Evolutionary conservation across 2,888 invertebrate genomes (phyloP).

Genomic region (Metopia argyrocephala): DNA sequence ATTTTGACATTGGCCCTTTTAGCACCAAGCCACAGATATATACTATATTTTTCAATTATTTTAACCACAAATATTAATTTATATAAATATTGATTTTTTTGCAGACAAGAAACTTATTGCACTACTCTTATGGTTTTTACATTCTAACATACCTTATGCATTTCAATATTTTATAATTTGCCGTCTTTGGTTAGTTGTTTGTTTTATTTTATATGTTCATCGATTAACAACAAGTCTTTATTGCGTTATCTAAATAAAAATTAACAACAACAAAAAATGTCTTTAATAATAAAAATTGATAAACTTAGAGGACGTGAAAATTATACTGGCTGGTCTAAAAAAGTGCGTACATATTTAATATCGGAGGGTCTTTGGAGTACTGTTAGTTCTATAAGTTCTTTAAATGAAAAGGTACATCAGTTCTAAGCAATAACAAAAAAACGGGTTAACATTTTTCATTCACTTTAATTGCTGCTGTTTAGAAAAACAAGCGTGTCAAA

Average conservation of each 20-base stretch:
- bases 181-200: neutral
- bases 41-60: too few relatives aligned
- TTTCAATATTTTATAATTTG: neutral
- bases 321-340: slow-evolving; percentile 75
- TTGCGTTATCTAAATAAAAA: slow-evolving; percentile 10
- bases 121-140: neutral
- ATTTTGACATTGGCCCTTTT: too few relatives aligned
- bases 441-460: neutral
- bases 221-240: slow-evolving; percentile 8
- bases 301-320: slow-evolving; percentile 73
- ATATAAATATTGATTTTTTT: neutral
- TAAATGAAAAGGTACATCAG: slow-evolving; percentile 38
- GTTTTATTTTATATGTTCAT: slow-evolving; percentile 27
- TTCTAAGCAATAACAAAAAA: neutral
- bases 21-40: too few relatives aligned
- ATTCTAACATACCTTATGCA: neutral
- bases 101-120: neutral
- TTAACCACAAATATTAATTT: too few relatives aligned
- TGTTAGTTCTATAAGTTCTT: slow-evolving; percentile 66
- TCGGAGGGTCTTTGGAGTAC: slow-evolving; percentile 73
- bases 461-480: neutral
- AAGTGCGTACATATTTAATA: slow-evolving; percentile 73
- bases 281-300: slow-evolving; percentile 74
- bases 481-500: slow-evolving; percentile 75
- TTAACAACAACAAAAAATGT: slow-evolving; percentile 62